Evolutionary conservation across 2,888 invertebrate species (phyloP), one percentile per base, ranked within the genome.

Genomic region (Monochamus alternatus): DNA sequence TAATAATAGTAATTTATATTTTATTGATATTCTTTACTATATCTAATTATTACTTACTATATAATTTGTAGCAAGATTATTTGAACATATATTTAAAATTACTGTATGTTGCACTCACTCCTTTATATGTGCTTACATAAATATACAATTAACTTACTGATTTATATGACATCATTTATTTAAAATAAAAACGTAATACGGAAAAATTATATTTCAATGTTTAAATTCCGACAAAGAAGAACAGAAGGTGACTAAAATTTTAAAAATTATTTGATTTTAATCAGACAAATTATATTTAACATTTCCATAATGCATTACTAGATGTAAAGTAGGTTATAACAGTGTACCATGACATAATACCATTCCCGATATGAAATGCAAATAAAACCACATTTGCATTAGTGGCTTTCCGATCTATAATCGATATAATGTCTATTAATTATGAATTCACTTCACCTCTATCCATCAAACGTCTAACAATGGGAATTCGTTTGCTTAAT

Each of bases 391-490:
- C 30, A 58, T 68, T 68, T 59, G 43, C 60, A 32, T 66, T 30
- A 51, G 44, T 66, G 9, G 55, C 60, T 67, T 32, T 67, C 55
- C 55, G 67, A 67, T 67, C 32, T 55, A 12, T 52, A 12, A n/a
- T 51, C 5, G 62, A 71, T 63, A 60, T 31, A 43, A 60, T 47
- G 44, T 31, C 44, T n/a, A 55, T 43, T 52, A 14, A 69, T 69
- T 59, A 62, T 60, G n/a, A 30, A 69, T 69, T 55, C 63, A 62
- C 60, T 66, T 52, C 5, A 32, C 60, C 12, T 22, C 47, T 60
- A 69, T 69, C 60, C 69, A 60, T 60, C 31, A 69, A 8, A 60
- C 7, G 30, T 55, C 31, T 9, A 38, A 66, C 31, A 31, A 52
- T 66, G 51, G 52, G 22, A 66, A 69, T 5, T 32, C 31, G 14